Base-by-base conservation (phyloP, 2,113 vertebrate species). In the Dryoscopus gambensis region DNA sequence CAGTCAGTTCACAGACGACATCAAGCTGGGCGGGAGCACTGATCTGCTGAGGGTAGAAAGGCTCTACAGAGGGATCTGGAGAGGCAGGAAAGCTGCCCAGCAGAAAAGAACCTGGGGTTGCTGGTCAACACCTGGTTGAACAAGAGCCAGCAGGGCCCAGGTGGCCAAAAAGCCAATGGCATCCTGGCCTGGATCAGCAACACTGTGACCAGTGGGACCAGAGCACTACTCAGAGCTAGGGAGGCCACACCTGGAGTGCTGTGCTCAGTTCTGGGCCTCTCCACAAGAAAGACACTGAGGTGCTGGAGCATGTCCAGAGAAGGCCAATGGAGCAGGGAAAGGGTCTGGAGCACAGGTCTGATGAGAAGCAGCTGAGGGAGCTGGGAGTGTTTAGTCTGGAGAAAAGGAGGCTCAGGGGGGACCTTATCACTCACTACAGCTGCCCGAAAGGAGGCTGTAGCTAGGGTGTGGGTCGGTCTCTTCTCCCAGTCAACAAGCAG, bases 391-490 rank as follows among this genome's bases (percentile, higher is more conserved):
- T 80, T 4, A 80, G 9, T 3, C 9, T 33, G 50, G 31, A 65
- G 14, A 19, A 73, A 42, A 73, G 2, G 5, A 4, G 4, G 42
- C 10, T 57, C 21, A 22, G 31, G 8, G 3, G 5, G 5, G 14
- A 64, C 31, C 2, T 22, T 37, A 27, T 2, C 0, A 2, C 1
- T 0, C 9, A 3, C 18, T 44, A 14, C 15, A 59, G 8, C 10
- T 59, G 7, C 53, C 18, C 75, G 46, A 46, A 59, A 39, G 28
- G 23, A 75, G 16, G 4, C 0, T 21, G 24, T 17, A 60, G 46
- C 13, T 16, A n/a, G 28, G 28, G 39, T n/a, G 4, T 7, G 23
- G 10, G 10, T 6, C 9, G 1, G 46, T 68, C 17, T 53, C 39
- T 59, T 53, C 11, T 68, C 21, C 20, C 9, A 53, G 21, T 9